phyloP scores from a whole-genome alignment of 2,113 vertebrate genomes.

The Hypocryptadius cinnamomeus region DNA sequence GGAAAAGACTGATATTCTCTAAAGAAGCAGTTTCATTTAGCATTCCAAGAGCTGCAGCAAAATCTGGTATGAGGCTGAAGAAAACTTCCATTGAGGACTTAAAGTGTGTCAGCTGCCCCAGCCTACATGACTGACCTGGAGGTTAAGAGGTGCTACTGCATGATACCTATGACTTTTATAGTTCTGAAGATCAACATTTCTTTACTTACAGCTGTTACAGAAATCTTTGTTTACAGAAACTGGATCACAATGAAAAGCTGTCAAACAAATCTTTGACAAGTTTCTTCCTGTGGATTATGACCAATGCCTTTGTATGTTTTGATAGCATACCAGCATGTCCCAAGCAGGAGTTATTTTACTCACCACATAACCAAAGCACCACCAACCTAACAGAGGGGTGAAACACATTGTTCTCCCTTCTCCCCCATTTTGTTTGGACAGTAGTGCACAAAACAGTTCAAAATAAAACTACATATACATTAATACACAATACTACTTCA shows the following conservation, averaged over 20 bases:
- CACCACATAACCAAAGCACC: neutral
- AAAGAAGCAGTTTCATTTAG: neutral
- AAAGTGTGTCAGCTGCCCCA: neutral
- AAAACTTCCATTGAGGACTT: neutral
- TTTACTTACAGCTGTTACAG: neutral
- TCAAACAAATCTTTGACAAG: neutral
- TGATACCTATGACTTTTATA: rapidly evolving
- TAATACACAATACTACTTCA: neutral
- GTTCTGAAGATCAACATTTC: neutral
- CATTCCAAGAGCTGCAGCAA: neutral
- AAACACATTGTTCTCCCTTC: neutral
- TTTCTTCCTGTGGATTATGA: neutral
- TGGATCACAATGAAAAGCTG: neutral
- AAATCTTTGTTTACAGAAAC: neutral
- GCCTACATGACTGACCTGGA: neutral
- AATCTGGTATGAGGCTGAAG: neutral
- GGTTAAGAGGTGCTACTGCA: neutral
- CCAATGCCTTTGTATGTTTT: neutral
- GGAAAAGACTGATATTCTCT: neutral
- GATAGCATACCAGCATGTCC: neutral
- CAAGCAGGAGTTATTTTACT: neutral
- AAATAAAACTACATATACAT: neutral
- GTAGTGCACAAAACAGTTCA: neutral
- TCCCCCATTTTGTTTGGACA: neutral
- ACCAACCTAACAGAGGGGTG: neutral